Percentiles rank a stretch among this genome's conserved stretches.
phyloP scores from a whole-genome alignment of 2,113 vertebrate species.

The Gallinago paraguaiae region DNA sequence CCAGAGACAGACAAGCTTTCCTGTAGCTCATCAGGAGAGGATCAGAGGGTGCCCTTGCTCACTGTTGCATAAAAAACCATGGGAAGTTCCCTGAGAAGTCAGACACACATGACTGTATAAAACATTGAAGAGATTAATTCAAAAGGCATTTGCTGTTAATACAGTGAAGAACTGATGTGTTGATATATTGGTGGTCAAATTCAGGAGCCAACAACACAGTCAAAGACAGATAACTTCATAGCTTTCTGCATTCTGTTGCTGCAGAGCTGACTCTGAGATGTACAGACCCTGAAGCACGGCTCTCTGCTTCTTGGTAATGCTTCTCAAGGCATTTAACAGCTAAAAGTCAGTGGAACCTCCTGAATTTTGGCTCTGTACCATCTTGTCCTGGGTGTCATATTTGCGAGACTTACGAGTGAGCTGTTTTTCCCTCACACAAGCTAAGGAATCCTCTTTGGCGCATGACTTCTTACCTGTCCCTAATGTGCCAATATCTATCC shows the following conservation, averaged over 20 bases:
- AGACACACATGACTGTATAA: background rate
- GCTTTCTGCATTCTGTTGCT: background rate
- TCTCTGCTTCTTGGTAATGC: background rate
- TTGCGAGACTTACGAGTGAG: rapidly evolving
- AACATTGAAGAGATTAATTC: background rate
- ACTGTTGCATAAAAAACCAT: background rate
- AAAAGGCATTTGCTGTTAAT: background rate
- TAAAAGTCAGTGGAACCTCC: background rate
- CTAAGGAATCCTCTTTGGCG: background rate
- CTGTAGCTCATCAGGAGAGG: background rate
- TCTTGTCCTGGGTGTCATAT: background rate
- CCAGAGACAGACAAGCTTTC: background rate
- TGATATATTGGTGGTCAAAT: background rate
- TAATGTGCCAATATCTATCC: background rate
- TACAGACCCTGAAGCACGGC: background rate
- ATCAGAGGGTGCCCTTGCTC: background rate
- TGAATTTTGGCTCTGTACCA: background rate
- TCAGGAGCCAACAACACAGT: background rate
- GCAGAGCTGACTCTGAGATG: background rate
- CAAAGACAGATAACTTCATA: background rate
- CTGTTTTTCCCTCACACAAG: background rate
- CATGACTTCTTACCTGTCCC: background rate
- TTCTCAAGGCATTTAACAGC: background rate
- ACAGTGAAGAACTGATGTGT: rapidly evolving
- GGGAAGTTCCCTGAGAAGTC: background rate